Evolutionary conservation across 2,113 vertebrate genomes (phyloP).

Genomic region (Vidua chalybeata): DNA sequence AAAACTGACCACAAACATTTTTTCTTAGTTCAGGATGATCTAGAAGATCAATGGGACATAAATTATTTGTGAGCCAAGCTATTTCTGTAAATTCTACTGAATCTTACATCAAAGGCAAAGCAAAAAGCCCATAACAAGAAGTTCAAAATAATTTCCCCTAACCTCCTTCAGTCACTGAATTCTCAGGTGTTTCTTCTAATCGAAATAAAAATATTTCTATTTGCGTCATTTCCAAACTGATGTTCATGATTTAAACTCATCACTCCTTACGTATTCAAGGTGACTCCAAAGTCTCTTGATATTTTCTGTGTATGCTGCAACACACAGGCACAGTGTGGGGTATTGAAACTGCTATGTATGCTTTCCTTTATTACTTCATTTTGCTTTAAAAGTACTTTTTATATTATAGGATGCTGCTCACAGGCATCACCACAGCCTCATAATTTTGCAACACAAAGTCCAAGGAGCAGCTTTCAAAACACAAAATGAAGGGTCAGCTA

Average conservation of each 20-base stretch:
- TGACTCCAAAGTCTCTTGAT: background rate
- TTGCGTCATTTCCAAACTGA: background rate
- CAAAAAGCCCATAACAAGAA: slow-evolving; percentile 8
- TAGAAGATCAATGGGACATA: slow-evolving; percentile 4
- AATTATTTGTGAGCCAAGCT: slow-evolving; percentile 46
- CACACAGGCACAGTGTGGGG: background rate
- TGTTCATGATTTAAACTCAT: background rate
- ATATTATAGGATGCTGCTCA: background rate
- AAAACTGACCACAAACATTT: background rate
- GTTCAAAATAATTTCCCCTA: background rate
- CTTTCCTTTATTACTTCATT: background rate
- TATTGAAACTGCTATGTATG: background rate
- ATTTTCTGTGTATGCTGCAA: background rate
- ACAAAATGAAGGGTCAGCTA: background rate
- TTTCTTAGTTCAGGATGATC: background rate
- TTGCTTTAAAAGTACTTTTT: background rate
- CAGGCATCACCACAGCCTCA: background rate
- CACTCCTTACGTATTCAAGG: background rate
- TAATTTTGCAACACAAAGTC: background rate
- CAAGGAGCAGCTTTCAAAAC: background rate
- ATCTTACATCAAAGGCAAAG: slow-evolving; percentile 53
- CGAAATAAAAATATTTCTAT: slow-evolving; percentile 19
- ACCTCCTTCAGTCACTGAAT: slow-evolving; percentile 42
- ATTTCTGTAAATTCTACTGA: slow-evolving; percentile 44
- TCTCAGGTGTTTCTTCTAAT: background rate